phyloP scores from a whole-genome alignment of 2,113 vertebrate species.

The Phaethon lepturus region DNA sequence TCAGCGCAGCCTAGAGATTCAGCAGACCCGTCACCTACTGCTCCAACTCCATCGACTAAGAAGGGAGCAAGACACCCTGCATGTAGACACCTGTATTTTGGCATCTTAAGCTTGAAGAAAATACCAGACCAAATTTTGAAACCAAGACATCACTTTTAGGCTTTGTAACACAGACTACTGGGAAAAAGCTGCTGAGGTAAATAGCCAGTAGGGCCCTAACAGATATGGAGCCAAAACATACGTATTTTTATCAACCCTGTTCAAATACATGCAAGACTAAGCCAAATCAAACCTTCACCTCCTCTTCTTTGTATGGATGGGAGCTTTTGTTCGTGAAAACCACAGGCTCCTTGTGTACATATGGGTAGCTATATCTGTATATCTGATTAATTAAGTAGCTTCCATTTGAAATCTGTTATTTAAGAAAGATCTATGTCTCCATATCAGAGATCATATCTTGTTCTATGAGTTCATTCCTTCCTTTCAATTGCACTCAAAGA shows the following conservation, averaged over 20 bases:
- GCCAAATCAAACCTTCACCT: neutral
- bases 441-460: neutral
- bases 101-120: neutral
- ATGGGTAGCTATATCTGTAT: neutral
- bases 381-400: neutral
- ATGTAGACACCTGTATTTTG: neutral
- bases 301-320: neutral
- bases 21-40: neutral
- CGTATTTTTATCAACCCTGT: neutral
- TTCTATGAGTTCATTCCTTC: neutral
- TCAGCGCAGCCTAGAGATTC: neutral
- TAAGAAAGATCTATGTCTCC: neutral
- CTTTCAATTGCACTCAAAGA: neutral
- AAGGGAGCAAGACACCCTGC: neutral
- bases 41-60: neutral
- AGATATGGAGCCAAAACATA: neutral
- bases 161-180: neutral
- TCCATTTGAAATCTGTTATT: neutral
- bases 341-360: neutral
- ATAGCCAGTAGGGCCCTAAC: neutral
- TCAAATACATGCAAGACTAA: neutral
- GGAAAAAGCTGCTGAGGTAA: neutral
- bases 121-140: neutral
- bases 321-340: neutral
- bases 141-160: neutral